Base-by-base conservation (phyloP, 2,797 vertebrate genomes). In the Macroramphosus scolopax region DNA sequence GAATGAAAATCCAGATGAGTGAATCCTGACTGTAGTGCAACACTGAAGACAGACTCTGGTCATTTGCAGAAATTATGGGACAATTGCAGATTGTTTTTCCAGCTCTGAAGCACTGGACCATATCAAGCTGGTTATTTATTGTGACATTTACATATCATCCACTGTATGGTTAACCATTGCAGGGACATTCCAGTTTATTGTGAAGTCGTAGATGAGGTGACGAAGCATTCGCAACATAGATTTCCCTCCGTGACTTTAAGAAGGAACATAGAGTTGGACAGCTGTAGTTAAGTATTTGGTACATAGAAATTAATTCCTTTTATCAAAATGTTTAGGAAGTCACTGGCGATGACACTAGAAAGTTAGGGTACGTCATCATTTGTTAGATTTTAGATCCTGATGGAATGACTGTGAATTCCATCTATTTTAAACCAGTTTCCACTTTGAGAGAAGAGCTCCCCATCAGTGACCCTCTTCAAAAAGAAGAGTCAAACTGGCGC, bases 61-160 rank as follows among this genome's bases (percentile, higher is more conserved):
- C 37, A 54, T 49, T 64, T 61, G 44, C 45, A 60, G 51, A 54
- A 49, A 34, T 43, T 38, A 53, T n/a, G 28, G 30, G 4, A 15
- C 52, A 17, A 57, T 17, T 51, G 18, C 36, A 25, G 15, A 52
- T 60, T 43, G 35, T 54, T 60, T 72, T 68, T 47, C 17, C 36
- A 48, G 17, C 17, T 54, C 16, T 29, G 5, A 49, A 25, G 26
- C 22, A 28, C 37, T 45, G 26, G 72, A 62, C 32, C 46, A 51
- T 28, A 34, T 53, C 39, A 48, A 33, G n/a, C 46, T 72, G 60
- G 28, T 66, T 68, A 62, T 59, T 13, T 53, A 36, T 16, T 51
- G 45, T 43, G 36, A 44, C 1, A 30, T 79, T 68, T 65, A 51
- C 59, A 70, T 66, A 57, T 70, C 63, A 37, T 26, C 37, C 3